Base-by-base conservation (phyloP, 2,113 vertebrate genomes). In the Haplochromis vanheusdeni region DNA sequence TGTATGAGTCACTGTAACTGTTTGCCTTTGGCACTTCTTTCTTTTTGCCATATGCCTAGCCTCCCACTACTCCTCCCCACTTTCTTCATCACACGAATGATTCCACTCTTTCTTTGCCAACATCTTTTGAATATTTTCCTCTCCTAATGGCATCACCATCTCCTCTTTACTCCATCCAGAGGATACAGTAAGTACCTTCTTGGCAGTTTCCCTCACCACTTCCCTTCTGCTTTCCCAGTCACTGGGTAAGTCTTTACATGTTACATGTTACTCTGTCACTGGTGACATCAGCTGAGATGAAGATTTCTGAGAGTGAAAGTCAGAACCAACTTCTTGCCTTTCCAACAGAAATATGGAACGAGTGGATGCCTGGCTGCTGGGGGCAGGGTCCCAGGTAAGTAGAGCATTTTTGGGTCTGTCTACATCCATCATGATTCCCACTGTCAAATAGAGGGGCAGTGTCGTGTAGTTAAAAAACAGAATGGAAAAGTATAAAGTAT, bases 301-400 rank as follows among this genome's bases (percentile, higher is more conserved):
- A 94, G 3, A 93, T 94, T 82, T 45, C 98, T 97, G 0, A 97
- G 97, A 89, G 97, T 96, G 2, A 98, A 96, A 89, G 95, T 97
- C 96, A 0, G 96, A 84, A 14, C 97, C 96, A 3, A 96, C 95
- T 58, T 97, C 97, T 89, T 97, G 96, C 4, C 96, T 95, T 93
- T 99, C 98, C 89, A 99, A 92, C 56, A 98, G 94, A 90, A 97
- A 99, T 84, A 94, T 93, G 73, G 96, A 96, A 68, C 96, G 94
- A 0, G 97, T 96, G 70, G 92, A 94, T 81, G 95, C 80, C 89
- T 95, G 95, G 83, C 91, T 89, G 6, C 96, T 94, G 0, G 97
- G 95, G 0, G 97, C 96, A 0, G 94, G 96, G 73, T 93, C 96
- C 98, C 98, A 99, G 9, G 92, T 97, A 77, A 99, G 96, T 26